Evolutionary conservation across 2,888 invertebrate genomes (phyloP), one percentile per base, ranked within the genome.

Genomic region (Lithosia quadra): DNA sequence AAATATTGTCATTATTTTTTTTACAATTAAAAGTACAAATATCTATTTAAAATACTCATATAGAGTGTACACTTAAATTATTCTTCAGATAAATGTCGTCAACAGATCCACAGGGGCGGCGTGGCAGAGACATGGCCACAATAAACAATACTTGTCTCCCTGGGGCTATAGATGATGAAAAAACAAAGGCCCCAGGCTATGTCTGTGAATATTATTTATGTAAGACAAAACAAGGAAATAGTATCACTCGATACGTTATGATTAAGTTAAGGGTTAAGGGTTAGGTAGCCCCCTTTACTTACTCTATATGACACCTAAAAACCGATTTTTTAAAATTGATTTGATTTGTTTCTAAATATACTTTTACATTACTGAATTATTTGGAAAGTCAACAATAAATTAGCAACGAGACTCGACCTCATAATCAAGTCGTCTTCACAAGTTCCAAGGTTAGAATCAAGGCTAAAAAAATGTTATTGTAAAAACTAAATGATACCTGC

Each of bases 141-240:
- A 60, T 24, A 39, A 60, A 60, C 60, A 60, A 60, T 60, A 60
- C 60, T 60, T 60, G 60, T 60, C 60, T 39, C 36, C 60, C 24
- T 10, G 36, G 22, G 13, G 36, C 60, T 60, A 22, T 60, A 15
- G 36, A 21, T 15, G 39, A 22, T 39, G 39, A 60, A 60, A 22
- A 39, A 60, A 60, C 60, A 60, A 60, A 39, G 39, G 49, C 49
- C n/a, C 9, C 49, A 18, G 59, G 36, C 60, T 60, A 39, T 15
- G 36, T 60, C 39, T 60, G 22, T 22, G 21, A 36, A 60, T 60
- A 60, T 21, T 36, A 34, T 36, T 59, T 7, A 13, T 59, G 21
- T 21, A 34, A 59, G 15, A 60, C 36, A 60, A 60, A 22, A 18
- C 60, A 39, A n/a, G 49, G 11, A n/a, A 49, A 18, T 49, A 18